Evolutionary conservation across 2,888 invertebrate species (phyloP).

Genomic region (Cybosia mesomella): DNA sequence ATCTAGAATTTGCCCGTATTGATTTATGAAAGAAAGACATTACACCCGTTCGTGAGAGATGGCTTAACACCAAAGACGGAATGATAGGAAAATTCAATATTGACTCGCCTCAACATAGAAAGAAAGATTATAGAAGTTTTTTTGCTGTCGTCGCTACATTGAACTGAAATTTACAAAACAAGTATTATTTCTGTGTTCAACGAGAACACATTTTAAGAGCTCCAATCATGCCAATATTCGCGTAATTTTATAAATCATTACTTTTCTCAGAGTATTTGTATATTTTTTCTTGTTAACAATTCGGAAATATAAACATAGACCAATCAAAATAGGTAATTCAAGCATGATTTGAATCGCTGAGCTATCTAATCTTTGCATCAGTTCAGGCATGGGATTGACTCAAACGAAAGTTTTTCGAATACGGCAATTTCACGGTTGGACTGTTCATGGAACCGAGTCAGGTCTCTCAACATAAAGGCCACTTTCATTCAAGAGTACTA

Average conservation of each 20-base stretch:
- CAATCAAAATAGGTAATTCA: slow-evolving; percentile 40
- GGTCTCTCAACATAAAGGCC: not conserved
- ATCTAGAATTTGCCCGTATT: not conserved
- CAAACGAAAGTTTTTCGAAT: slow-evolving; percentile 44
- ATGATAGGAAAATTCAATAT: slow-evolving; percentile 2
- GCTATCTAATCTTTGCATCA: slow-evolving; percentile 43
- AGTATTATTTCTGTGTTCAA: slow-evolving; percentile 4
- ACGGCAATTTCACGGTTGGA: slow-evolving; percentile 48
- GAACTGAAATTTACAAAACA: not conserved
- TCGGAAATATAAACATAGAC: not conserved
- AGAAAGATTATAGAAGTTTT: slow-evolving; percentile 1
- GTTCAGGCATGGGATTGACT: slow-evolving; percentile 51
- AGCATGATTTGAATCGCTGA: slow-evolving; percentile 38
- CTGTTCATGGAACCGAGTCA: not conserved
- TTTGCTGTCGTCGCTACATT: not conserved
- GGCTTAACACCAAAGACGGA: not conserved
- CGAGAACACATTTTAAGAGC: not conserved
- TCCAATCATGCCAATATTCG: not conserved
- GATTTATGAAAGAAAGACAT: slow-evolving; percentile 2
- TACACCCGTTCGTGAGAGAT: not conserved
- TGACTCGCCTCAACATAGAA: slow-evolving; percentile 1
- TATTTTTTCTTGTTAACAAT: not conserved
- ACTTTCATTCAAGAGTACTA: not conserved
- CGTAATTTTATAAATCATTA: not conserved
- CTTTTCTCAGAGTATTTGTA: not conserved